A percentile compares a stretch with the other conserved stretches of the same genome.
Conservation (phyloP, 1,140 invertebrate genomes). For the Potamilus streckersoni region DNA sequence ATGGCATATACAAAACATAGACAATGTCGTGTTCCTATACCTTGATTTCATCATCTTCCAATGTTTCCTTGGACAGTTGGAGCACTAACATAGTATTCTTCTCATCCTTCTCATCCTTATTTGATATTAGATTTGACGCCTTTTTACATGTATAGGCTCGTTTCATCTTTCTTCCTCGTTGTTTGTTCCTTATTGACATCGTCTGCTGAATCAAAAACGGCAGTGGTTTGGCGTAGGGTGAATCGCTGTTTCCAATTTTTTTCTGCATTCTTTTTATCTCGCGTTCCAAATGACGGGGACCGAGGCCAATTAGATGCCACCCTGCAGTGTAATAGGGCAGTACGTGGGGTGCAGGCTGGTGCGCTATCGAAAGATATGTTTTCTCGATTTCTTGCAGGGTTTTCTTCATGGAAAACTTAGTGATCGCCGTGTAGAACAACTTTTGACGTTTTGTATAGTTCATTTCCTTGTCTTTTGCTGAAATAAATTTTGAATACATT, state of each 20-base stretch:
- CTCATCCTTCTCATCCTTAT: too few relatives aligned
- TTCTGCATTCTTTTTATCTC: conserved; percentile 45
- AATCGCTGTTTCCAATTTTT: conserved; percentile 30
- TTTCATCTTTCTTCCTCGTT: too few relatives aligned
- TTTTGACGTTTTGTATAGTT: conserved; percentile 30
- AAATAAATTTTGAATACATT: neutral
- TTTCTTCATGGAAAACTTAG: conserved; percentile 38
- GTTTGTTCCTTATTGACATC: too few relatives aligned
- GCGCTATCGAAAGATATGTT: conserved; percentile 6
- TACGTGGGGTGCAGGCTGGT: conserved; percentile 43
- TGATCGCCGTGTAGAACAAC: conserved; percentile 48
- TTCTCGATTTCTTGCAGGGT: conserved; percentile 34
- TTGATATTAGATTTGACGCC: too few relatives aligned
- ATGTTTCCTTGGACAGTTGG: too few relatives aligned
- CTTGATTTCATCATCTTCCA: too few relatives aligned
- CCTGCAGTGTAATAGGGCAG: conserved; percentile 51
- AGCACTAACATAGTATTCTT: too few relatives aligned
- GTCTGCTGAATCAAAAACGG: conserved; percentile 21
- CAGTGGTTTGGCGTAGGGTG: conserved; percentile 52
- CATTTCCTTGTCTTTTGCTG: conserved; percentile 13
- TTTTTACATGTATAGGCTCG: too few relatives aligned
- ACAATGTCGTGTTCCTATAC: too few relatives aligned
- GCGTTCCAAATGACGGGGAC: conserved; percentile 38
- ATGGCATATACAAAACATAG: too few relatives aligned
- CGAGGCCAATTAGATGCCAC: conserved; percentile 43